A percentile compares a stretch with the other conserved stretches of the same genome.
phyloP scores from a whole-genome alignment of 2,797 vertebrate genomes.

The Tauraco hartlaubi region DNA sequence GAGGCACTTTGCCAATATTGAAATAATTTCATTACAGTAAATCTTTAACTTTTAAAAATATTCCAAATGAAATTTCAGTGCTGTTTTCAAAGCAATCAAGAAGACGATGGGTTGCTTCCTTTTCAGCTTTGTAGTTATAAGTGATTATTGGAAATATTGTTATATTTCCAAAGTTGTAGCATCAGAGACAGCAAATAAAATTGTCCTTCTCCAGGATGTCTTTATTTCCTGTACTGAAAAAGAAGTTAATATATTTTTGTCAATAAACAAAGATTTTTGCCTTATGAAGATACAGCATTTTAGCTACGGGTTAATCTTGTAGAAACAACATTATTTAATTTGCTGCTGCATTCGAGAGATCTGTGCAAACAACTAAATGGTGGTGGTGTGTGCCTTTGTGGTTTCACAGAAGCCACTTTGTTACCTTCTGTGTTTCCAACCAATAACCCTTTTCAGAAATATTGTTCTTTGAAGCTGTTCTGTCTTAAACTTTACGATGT shows the following conservation, averaged over 20 bases:
- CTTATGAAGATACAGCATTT: constrained; percentile 55
- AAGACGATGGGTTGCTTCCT: constrained; percentile 19
- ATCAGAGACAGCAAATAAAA: constrained; percentile 32
- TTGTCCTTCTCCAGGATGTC: constrained; percentile 43
- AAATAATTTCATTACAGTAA: constrained; percentile 49
- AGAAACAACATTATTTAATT: constrained; percentile 59
- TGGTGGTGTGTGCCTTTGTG: background rate
- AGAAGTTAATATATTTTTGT: constrained; percentile 64
- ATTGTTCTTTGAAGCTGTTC: background rate
- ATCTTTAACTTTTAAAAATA: constrained; percentile 50
- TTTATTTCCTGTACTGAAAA: constrained; percentile 61
- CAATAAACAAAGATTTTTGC: constrained; percentile 61
- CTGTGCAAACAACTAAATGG: constrained; percentile 21
- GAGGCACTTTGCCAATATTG: constrained; percentile 35
- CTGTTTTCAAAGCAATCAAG: background rate
- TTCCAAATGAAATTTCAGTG: background rate
- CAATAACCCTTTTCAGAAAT: background rate
- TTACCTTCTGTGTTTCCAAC: background rate
- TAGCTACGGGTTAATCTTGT: constrained; percentile 25
- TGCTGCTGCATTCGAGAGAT: constrained; percentile 24
- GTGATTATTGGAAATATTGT: constrained; percentile 27
- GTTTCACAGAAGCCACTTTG: background rate
- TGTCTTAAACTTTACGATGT: background rate
- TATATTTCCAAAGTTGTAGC: constrained; percentile 3
- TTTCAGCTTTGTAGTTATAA: background rate